phyloP scores from a whole-genome alignment of 2,797 vertebrate genomes.

The Hoplostethus mediterraneus region DNA sequence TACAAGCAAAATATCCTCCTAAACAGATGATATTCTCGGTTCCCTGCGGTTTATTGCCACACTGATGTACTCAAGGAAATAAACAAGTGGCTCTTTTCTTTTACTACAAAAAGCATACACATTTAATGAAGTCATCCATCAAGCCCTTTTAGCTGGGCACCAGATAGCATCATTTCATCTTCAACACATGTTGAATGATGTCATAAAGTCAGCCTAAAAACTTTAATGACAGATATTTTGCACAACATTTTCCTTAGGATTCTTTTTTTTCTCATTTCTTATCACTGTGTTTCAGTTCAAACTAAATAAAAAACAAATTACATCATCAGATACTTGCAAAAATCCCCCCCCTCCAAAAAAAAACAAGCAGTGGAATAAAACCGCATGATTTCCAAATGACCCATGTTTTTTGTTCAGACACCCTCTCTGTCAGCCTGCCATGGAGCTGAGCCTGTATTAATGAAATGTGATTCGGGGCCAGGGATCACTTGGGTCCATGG shows the following conservation, averaged over 20 bases:
- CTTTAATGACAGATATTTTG: constrained; percentile 37
- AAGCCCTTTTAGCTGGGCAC: constrained; percentile 27
- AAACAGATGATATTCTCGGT: constrained; percentile 2
- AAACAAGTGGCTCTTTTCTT: constrained; percentile 42
- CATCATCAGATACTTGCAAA: not conserved
- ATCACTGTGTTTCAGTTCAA: constrained; percentile 10
- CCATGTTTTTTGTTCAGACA: not conserved
- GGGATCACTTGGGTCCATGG: constrained; percentile 59
- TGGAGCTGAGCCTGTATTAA: not conserved
- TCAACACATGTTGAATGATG: constrained; percentile 33
- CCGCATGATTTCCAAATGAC: not conserved
- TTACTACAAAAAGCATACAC: constrained; percentile 16
- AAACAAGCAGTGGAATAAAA: not conserved
- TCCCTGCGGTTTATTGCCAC: constrained; percentile 9
- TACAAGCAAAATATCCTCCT: constrained; percentile 26
- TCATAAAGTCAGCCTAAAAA: constrained; percentile 28
- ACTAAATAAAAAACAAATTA: constrained; percentile 37
- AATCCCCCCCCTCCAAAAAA: not conserved
- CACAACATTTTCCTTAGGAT: constrained; percentile 3
- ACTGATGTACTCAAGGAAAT: constrained; percentile 28
- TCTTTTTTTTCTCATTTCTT: not conserved
- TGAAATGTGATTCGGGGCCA: constrained; percentile 60
- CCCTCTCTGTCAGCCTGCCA: no score
- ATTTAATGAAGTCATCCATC: constrained; percentile 50
- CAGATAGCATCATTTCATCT: constrained; percentile 36